phyloP scores from a whole-genome alignment of 2,888 invertebrate genomes.

The Catocala sponsa region DNA sequence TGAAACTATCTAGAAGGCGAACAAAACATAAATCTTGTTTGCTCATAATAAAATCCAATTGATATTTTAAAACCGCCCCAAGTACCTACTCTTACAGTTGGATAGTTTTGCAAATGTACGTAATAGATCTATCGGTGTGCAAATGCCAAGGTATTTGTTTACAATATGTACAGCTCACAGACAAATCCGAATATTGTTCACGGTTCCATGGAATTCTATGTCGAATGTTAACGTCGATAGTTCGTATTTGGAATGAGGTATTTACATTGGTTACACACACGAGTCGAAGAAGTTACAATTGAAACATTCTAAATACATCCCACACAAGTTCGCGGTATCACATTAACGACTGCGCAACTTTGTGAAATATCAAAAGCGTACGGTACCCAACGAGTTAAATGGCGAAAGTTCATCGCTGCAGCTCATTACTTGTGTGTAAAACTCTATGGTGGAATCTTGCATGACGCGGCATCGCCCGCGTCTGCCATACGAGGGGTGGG shows the following conservation, averaged over 20 bases:
- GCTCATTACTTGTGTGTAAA: slow-evolving; percentile 55
- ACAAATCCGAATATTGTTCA: slow-evolving; percentile 33
- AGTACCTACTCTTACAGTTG: neutral
- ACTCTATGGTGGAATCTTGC: slow-evolving; percentile 51
- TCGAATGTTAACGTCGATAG: slow-evolving; percentile 39
- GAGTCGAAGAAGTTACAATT: slow-evolving; percentile 57
- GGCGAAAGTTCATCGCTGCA: slow-evolving; percentile 64
- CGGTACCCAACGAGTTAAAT: slow-evolving; percentile 60
- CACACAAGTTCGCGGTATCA: slow-evolving; percentile 50
- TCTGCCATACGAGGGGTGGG: slow-evolving; percentile 16
- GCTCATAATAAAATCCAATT: slow-evolving; percentile 8
- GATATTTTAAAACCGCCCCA: slow-evolving; percentile 5
- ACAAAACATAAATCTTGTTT: slow-evolving; percentile 19
- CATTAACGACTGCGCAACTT: slow-evolving; percentile 61
- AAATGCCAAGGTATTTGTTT: neutral
- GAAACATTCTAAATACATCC: slow-evolving; percentile 52
- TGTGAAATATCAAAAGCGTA: slow-evolving; percentile 65
- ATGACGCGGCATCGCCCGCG: slow-evolving; percentile 45
- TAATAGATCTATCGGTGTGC: neutral
- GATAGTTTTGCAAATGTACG: too few relatives aligned
- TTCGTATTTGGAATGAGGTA: slow-evolving; percentile 39
- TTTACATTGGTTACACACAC: slow-evolving; percentile 51
- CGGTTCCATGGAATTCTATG: slow-evolving; percentile 29
- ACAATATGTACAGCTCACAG: neutral
- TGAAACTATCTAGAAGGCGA: slow-evolving; percentile 28